A percentile compares a stretch with the other conserved stretches of the same genome.
These are phyloP conservation scores for Gorsachius goisagi DNA, from an alignment of 2,113 vertebrate genomes.

Conservation along the genomic window DNA sequence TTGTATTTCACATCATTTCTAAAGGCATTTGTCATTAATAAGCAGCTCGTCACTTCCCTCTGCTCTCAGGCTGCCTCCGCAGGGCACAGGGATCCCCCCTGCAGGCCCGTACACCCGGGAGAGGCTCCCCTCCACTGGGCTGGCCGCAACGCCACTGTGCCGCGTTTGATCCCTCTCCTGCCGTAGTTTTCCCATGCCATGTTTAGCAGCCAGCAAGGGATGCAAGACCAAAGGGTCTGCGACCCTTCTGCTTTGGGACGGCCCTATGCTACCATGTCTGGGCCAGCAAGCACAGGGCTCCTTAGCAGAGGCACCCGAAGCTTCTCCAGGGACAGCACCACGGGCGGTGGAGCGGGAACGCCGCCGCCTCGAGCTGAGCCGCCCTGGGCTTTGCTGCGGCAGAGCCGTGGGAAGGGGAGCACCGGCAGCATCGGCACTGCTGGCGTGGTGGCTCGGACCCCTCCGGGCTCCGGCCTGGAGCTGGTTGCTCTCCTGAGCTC, in stretches of 20 bases:
- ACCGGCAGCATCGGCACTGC: background rate
- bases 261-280: rapidly evolving
- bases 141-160: background rate
- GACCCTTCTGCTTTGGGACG: background rate
- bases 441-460: background rate
- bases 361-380: background rate
- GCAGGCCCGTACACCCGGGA: background rate
- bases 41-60: background rate
- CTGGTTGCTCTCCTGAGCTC: background rate
- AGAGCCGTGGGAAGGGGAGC: background rate
- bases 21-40: background rate
- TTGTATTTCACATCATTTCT: background rate
- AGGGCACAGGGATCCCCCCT: background rate
- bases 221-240: rapidly evolving
- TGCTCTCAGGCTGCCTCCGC: background rate
- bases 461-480: background rate
- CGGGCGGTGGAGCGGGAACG: rapidly evolving
- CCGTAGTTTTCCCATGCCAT: background rate
- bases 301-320: background rate
- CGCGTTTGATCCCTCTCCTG: background rate
- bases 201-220: background rate
- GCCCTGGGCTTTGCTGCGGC: background rate
- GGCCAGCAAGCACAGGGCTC: background rate
- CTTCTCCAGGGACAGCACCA: background rate
- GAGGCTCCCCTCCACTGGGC: background rate